A percentile compares a stretch with the other conserved stretches of the same genome.
Conservation (phyloP, 2,888 invertebrate species). For the Orthosia gothica region DNA sequence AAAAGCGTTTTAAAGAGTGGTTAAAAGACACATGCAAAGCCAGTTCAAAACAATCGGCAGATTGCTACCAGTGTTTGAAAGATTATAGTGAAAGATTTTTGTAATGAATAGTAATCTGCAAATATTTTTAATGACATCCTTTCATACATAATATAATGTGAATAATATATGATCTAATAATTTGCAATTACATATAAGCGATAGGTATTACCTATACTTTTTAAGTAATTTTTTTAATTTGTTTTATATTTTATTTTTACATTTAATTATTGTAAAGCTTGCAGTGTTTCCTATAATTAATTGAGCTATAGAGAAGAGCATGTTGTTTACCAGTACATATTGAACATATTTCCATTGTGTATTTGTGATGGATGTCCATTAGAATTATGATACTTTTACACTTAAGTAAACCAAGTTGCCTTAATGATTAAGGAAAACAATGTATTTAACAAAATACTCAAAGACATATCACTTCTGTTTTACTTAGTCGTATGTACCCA, state of each 20-base stretch:
- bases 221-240: conserved; percentile 47
- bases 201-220: conserved; percentile 69
- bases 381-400: neutral
- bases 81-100: conserved; percentile 99
- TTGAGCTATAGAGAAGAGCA: too few relatives aligned
- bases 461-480: conserved; percentile 49
- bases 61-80: conserved; percentile 98
- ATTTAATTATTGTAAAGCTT: conserved; percentile 15
- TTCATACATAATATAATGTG: conserved; percentile 64
- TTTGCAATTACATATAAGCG: conserved; percentile 66
- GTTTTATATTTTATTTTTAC: conserved; percentile 56
- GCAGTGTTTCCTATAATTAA: neutral
- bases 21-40: conserved; percentile 98
- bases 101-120: conserved; percentile 89
- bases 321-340: too few relatives aligned
- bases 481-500: conserved; percentile 44
- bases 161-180: conserved; percentile 68
- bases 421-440: neutral
- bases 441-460: conserved; percentile 37
- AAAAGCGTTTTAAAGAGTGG: conserved; percentile 99
- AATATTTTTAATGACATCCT: conserved; percentile 55
- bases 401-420: neutral
- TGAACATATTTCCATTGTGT: too few relatives aligned
- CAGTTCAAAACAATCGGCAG: conserved; percentile 97
- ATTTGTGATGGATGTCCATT: too few relatives aligned